phyloP scores from a whole-genome alignment of 2,888 invertebrate species.

The Tetropium fuscum region DNA sequence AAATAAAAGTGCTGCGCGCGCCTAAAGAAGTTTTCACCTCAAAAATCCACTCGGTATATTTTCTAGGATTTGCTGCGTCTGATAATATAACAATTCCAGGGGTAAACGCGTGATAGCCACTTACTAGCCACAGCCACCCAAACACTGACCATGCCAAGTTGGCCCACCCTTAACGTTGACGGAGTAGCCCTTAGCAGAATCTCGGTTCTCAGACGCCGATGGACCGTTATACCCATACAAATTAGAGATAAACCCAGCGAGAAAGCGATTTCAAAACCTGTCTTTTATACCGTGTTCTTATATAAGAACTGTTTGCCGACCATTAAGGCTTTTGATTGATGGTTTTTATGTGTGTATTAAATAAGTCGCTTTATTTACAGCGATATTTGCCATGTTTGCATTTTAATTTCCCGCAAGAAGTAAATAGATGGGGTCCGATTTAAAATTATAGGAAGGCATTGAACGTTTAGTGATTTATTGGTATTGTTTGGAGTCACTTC shows the following conservation, averaged over 20 bases:
- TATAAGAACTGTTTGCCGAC: constrained; percentile 47
- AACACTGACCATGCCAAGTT: constrained; percentile 32
- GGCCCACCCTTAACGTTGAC: constrained; percentile 12
- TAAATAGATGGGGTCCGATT: constrained; percentile 14
- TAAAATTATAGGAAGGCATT: constrained; percentile 28
- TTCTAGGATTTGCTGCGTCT: no score
- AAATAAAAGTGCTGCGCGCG: no score
- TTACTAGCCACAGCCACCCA: no score
- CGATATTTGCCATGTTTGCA: constrained; percentile 37
- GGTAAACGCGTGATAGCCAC: constrained; percentile 22
- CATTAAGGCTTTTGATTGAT: constrained; percentile 50
- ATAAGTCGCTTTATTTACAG: constrained; percentile 42
- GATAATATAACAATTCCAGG: no score
- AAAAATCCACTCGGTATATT: no score
- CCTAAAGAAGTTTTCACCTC: no score
- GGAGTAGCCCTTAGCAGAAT: constrained; percentile 24
- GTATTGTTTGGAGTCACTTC: constrained; percentile 17
- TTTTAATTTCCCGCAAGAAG: constrained; percentile 24
- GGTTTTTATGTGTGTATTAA: constrained; percentile 42
- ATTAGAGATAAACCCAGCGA: constrained; percentile 39
- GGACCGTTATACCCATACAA: constrained; percentile 40
- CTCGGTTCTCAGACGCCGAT: constrained; percentile 19
- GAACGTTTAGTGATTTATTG: constrained; percentile 27
- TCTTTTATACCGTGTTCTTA: constrained; percentile 39
- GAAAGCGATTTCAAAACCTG: constrained; percentile 28